These are phyloP conservation scores for Xenopus borealis DNA, from an alignment of 2,113 vertebrate species.

Conservation along the genomic window DNA sequence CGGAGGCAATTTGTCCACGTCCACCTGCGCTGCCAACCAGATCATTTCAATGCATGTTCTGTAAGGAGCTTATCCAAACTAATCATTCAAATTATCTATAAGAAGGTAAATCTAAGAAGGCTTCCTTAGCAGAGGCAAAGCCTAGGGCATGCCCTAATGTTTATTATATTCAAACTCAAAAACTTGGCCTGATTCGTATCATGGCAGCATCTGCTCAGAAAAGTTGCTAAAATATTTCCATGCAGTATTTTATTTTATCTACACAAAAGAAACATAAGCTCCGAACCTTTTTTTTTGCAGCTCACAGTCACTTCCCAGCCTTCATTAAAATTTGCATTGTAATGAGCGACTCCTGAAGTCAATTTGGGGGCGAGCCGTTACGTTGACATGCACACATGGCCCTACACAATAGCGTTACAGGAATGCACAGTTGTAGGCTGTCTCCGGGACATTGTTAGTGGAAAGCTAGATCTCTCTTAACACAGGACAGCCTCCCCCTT, in stretches of 20 bases:
- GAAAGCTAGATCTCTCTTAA: conserved; percentile 50
- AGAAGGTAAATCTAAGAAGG: conserved; percentile 72
- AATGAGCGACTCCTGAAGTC: conserved; percentile 62
- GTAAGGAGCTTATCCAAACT: conserved; percentile 75
- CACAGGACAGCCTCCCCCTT: conserved; percentile 44
- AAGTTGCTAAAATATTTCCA: no score
- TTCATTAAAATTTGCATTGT: conserved; percentile 60
- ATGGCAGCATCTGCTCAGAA: no score
- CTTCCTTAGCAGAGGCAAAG: conserved; percentile 50
- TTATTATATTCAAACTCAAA: conserved; percentile 45
- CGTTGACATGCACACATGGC: conserved; percentile 48
- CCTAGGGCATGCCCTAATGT: conserved; percentile 50
- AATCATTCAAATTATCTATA: conserved; percentile 77
- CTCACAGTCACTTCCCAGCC: conserved; percentile 27
- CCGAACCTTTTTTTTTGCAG: no score
- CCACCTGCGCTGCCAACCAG: conserved; percentile 51
- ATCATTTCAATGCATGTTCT: conserved; percentile 72
- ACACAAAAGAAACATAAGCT: no score
- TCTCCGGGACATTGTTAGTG: conserved; percentile 43
- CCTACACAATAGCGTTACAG: conserved; percentile 17
- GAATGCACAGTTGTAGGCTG: conserved; percentile 43
- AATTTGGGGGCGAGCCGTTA: conserved; percentile 62
- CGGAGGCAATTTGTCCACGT: neutral
- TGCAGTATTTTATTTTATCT: no score
- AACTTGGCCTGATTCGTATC: neutral